phyloP scores from a whole-genome alignment of 2,113 vertebrate genomes.

The Rhombomys opimus region DNA sequence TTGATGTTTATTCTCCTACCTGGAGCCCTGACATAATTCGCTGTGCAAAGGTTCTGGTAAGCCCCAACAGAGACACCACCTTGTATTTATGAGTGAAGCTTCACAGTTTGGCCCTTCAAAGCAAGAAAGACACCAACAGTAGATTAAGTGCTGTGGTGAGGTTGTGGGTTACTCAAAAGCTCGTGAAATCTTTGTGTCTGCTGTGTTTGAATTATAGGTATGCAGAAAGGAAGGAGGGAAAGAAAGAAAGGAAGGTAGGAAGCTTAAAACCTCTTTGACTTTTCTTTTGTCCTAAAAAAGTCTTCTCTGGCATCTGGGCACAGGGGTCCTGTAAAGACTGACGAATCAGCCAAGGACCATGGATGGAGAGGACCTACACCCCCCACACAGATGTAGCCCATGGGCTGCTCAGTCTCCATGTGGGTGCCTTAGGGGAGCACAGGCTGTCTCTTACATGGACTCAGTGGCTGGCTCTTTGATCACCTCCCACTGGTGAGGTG shows the following conservation, averaged over 20 bases:
- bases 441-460: too few relatives aligned
- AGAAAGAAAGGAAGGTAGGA: not conserved
- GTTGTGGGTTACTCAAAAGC: conserved; percentile 34
- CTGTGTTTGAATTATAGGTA: conserved; percentile 28
- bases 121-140: conserved; percentile 55
- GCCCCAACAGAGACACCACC: conserved; percentile 64
- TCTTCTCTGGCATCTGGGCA: not conserved
- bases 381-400: too few relatives aligned
- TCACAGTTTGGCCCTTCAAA: conserved; percentile 54
- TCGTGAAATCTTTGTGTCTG: not conserved
- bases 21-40: conserved; percentile 72
- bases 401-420: too few relatives aligned
- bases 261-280: not conserved
- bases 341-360: too few relatives aligned
- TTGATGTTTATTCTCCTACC: conserved; percentile 74
- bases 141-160: conserved; percentile 11
- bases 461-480: too few relatives aligned
- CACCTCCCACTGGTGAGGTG: too few relatives aligned
- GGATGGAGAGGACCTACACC: too few relatives aligned
- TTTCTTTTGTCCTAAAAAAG: conserved; percentile 36
- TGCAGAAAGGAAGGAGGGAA: not conserved
- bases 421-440: too few relatives aligned
- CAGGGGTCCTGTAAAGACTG: not conserved
- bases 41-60: conserved; percentile 62
- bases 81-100: conserved; percentile 38